phyloP scores from a whole-genome alignment of 2,113 vertebrate species.

The Paralichthys olivaceus region DNA sequence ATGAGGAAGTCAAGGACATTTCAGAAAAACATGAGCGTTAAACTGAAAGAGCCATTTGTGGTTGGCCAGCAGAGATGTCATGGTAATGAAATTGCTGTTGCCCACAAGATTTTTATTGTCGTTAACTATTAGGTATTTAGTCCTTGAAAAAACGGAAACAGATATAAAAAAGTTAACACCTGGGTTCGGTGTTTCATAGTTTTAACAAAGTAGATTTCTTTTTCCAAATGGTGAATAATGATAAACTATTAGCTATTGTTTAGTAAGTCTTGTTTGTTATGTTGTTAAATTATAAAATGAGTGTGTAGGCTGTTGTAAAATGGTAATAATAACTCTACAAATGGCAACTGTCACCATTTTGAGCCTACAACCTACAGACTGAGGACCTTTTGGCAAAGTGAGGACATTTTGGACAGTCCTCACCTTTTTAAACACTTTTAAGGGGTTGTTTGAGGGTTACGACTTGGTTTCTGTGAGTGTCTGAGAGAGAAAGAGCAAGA shows the following conservation, averaged over 20 bases:
- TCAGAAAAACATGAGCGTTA: too few species aligned
- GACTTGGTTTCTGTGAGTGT: slow-evolving; percentile 34
- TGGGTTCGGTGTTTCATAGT: not conserved
- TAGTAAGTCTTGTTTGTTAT: slow-evolving; percentile 25
- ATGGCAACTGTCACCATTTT: slow-evolving; percentile 52
- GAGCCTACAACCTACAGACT: too few species aligned
- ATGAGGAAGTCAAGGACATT: too few species aligned
- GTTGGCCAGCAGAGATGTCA: too few species aligned
- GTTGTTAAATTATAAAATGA: slow-evolving; percentile 52
- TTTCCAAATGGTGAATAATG: not conserved
- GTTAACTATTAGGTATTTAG: too few species aligned
- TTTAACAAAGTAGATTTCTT: not conserved
- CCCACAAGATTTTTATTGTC: too few species aligned
- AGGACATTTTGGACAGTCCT: too few species aligned
- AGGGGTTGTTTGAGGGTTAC: too few species aligned
- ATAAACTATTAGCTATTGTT: not conserved
- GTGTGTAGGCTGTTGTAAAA: slow-evolving; percentile 51
- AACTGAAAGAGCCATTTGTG: too few species aligned
- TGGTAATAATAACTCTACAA: slow-evolving; percentile 69
- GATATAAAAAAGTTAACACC: not conserved
- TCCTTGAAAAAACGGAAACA: not conserved
- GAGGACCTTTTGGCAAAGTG: too few species aligned
- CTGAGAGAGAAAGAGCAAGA: slow-evolving; percentile 21
- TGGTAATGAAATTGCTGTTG: too few species aligned
- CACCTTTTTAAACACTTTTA: too few species aligned